These are phyloP conservation scores for Theodoxus fluviatilis DNA, from an alignment of 2,888 invertebrate species.

Conservation along the genomic window DNA sequence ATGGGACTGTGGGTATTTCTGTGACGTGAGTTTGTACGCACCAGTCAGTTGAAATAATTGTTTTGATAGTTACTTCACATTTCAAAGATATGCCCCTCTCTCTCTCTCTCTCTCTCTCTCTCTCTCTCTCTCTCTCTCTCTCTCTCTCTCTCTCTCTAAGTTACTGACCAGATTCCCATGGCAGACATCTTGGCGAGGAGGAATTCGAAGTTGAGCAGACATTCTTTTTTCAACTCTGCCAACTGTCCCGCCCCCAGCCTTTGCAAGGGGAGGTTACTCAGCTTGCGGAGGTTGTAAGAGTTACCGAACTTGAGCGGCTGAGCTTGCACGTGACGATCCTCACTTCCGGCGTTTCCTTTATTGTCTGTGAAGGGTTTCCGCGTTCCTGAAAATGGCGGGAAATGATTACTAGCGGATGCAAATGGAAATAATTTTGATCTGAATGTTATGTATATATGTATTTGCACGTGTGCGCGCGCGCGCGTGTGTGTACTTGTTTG, in stretches of 20 bases:
- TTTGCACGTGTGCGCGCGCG: too few species aligned
- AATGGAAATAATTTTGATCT: too few species aligned
- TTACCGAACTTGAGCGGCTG: slow-evolving; percentile 51
- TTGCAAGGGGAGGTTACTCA: slow-evolving; percentile 56
- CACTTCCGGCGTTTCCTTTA: slow-evolving; percentile 36
- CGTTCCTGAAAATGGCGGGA: slow-evolving; percentile 36
- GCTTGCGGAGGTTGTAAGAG: slow-evolving; percentile 50
- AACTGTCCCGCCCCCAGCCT: slow-evolving; percentile 39
- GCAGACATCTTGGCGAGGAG: slow-evolving; percentile 47
- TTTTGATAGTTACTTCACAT: background rate
- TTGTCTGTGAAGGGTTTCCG: slow-evolving; percentile 50
- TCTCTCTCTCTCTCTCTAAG: slow-evolving; percentile 34
- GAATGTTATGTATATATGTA: too few species aligned
- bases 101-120: background rate
- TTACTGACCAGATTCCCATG: slow-evolving; percentile 41
- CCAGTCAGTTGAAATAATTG: slow-evolving; percentile 32
- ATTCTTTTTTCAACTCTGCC: slow-evolving; percentile 46
- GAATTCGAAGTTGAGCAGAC: slow-evolving; percentile 53
- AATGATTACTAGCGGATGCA: too few species aligned
- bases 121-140: background rate
- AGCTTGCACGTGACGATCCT: slow-evolving; percentile 44
- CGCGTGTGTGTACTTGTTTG: too few species aligned
- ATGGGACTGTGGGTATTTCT: too few species aligned
- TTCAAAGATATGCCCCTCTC: slow-evolving; percentile 2
- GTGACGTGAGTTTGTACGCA: slow-evolving; percentile 36